These are phyloP conservation scores for Antheraea mylitta DNA, from an alignment of 1,140 invertebrate species.

Conservation along the genomic window DNA sequence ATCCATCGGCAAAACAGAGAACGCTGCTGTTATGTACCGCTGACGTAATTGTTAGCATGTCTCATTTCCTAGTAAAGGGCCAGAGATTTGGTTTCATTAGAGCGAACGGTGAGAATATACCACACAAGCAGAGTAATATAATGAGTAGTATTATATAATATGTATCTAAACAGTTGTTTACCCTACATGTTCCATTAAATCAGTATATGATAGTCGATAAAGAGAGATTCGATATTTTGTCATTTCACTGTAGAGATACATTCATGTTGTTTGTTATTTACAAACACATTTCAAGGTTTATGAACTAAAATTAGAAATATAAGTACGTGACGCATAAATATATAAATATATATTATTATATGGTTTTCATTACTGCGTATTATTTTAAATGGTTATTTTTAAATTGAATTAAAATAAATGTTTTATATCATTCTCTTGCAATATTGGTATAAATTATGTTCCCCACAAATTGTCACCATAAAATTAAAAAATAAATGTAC, in stretches of 20 bases:
- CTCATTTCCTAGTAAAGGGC: conserved; percentile 4
- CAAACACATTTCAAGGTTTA: neutral
- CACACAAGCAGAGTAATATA: neutral
- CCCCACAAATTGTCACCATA: no score
- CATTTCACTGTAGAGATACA: neutral
- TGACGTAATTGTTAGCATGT: conserved; percentile 11
- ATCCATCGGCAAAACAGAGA: neutral
- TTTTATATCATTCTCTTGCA: no score
- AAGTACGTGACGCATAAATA: neutral
- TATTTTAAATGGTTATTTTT: no score
- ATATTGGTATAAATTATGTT: no score
- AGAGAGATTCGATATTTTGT: neutral
- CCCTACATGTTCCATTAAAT: neutral
- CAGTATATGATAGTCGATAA: neutral
- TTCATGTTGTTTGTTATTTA: neutral
- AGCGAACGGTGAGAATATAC: neutral
- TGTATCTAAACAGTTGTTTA: neutral
- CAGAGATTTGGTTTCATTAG: conserved; percentile 11
- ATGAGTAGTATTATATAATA: neutral
- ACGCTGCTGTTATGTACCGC: neutral
- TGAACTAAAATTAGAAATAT: neutral
- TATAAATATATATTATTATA: no score
- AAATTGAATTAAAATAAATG: no score
- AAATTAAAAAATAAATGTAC: no score
- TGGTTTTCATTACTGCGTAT: no score